These are phyloP conservation scores for Coranthus polyacanthus DNA, from an alignment of 2,797 vertebrate genomes.

Conservation along the genomic window DNA sequence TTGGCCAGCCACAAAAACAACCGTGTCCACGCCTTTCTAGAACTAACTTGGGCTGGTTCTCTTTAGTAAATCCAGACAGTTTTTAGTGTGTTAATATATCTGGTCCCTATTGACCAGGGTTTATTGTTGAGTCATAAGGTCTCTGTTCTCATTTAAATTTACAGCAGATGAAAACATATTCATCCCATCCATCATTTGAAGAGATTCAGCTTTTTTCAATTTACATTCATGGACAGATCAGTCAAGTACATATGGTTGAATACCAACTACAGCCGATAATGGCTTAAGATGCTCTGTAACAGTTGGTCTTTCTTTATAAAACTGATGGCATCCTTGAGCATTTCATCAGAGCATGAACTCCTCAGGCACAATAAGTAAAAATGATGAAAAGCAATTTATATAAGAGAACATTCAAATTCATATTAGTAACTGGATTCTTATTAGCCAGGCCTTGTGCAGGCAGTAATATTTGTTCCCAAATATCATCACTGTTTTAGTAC, in stretches of 20 bases:
- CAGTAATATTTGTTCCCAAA: neutral
- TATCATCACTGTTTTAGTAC: neutral
- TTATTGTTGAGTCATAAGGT: neutral
- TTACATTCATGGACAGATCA: neutral
- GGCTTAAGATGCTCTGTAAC: neutral
- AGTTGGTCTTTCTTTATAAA: neutral
- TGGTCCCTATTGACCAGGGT: too few species aligned
- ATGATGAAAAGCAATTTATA: neutral
- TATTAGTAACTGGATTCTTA: neutral
- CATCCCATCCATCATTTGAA: too few species aligned
- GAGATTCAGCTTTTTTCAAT: neutral
- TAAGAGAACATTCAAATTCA: neutral
- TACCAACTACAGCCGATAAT: too few species aligned
- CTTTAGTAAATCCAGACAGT: too few species aligned
- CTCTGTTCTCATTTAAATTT: constrained; percentile 6
- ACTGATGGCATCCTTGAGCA: neutral
- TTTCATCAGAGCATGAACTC: neutral
- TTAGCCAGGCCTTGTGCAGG: neutral
- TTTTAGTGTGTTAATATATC: too few species aligned
- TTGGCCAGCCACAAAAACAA: too few species aligned
- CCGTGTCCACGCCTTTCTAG: too few species aligned
- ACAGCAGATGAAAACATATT: neutral
- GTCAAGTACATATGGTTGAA: neutral
- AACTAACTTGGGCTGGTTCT: too few species aligned
- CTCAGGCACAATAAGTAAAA: neutral